Evolutionary conservation across 2,113 vertebrate genomes (phyloP).

Genomic region (Rhinichthys klamathensis): DNA sequence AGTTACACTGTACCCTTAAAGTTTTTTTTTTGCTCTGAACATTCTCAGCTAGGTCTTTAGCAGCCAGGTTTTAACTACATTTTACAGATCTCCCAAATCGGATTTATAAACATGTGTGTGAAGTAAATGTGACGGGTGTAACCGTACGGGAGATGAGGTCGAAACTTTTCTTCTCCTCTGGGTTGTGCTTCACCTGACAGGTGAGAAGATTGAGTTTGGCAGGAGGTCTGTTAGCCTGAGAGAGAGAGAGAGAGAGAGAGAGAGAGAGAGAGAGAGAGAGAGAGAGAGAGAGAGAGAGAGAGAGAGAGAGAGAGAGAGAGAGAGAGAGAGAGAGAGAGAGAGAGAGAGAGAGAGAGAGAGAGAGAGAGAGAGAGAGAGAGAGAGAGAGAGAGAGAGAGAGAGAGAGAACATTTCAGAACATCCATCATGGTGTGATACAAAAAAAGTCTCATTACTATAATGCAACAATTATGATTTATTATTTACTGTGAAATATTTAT

Average conservation of each 20-base stretch:
- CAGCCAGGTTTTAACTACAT: not conserved
- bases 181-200: conserved; percentile 98
- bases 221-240: conserved; percentile 93
- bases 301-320: not conserved
- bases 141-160: conserved; percentile 98
- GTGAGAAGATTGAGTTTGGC: conserved; percentile 98
- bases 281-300: conserved; percentile 45
- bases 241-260: conserved; percentile 19
- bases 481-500: no score
- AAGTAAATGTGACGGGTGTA: not conserved
- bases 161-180: conserved; percentile 98
- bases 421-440: no score
- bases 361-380: conserved; percentile 47
- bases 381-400: not conserved
- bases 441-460: no score
- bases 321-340: conserved; percentile 47
- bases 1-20: not conserved
- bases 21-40: no score
- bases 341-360: not conserved
- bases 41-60: not conserved
- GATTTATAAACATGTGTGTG: conserved; percentile 10
- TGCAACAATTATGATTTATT: no score
- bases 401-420: no score
- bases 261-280: not conserved
- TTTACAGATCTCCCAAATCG: not conserved